Evolutionary conservation across 2,797 vertebrate species (phyloP).

Genomic region (Sebastes dallii): DNA sequence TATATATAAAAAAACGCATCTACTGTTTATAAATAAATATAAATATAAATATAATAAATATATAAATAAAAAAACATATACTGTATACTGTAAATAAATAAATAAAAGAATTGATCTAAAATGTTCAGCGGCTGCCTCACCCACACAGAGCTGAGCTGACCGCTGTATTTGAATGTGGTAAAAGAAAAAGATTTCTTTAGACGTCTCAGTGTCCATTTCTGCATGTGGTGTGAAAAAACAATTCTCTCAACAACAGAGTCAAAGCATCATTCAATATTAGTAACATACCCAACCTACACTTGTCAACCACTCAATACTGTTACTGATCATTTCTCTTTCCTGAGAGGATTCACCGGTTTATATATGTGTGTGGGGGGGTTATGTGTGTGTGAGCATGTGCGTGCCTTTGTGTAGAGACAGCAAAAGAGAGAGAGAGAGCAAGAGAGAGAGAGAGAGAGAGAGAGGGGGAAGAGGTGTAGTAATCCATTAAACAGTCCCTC

Average conservation of each 20-base stretch:
- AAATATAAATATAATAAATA: too few species aligned
- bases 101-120: constrained; percentile 7
- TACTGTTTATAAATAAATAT: background rate
- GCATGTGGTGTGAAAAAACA: background rate
- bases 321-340: constrained; percentile 33
- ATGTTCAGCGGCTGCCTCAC: background rate
- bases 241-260: constrained; percentile 23
- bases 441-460: constrained; percentile 30
- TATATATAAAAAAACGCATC: too few species aligned
- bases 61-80: background rate
- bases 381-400: background rate
- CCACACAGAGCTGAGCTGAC: background rate
- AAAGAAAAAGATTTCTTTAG: background rate
- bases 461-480: constrained; percentile 60
- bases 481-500: constrained; percentile 82
- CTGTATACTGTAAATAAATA: background rate
- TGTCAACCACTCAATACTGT: constrained; percentile 33
- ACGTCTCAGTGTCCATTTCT: constrained; percentile 25
- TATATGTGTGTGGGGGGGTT: background rate
- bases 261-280: constrained; percentile 35
- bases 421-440: background rate
- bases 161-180: background rate
- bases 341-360: constrained; percentile 25
- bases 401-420: constrained; percentile 41
- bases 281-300: constrained; percentile 6